phyloP scores from a whole-genome alignment of 2,888 invertebrate genomes.

The Tipula confusa region DNA sequence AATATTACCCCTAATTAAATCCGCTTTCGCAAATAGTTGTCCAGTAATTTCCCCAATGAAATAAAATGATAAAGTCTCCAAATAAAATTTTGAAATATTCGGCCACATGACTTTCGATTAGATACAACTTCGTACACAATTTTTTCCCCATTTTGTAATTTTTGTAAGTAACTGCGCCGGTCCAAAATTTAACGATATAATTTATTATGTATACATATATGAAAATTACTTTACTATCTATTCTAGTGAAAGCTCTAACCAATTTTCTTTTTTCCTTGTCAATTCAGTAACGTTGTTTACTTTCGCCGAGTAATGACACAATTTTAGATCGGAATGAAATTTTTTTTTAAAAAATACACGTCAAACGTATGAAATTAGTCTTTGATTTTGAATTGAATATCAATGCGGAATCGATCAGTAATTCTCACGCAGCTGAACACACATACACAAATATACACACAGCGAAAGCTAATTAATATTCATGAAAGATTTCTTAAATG shows the following conservation, averaged over 20 bases:
- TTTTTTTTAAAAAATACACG: background rate
- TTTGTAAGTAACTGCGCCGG: background rate
- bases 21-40: background rate
- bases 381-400: background rate
- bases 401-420: background rate
- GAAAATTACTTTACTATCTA: background rate
- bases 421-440: background rate
- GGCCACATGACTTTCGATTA: background rate
- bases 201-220: background rate
- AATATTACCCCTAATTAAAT: background rate
- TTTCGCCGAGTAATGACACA: background rate
- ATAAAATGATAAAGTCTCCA: background rate
- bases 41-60: background rate
- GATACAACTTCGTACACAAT: background rate
- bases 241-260: background rate
- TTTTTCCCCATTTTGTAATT: background rate
- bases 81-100: background rate
- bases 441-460: no score
- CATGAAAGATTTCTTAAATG: background rate
- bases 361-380: background rate
- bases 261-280: background rate
- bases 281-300: constrained; percentile 20
- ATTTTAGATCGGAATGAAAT: background rate
- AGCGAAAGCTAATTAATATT: background rate
- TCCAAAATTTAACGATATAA: background rate